Evolutionary conservation across 2,888 invertebrate species (phyloP).

Genomic region (Halictus quadricinctus): DNA sequence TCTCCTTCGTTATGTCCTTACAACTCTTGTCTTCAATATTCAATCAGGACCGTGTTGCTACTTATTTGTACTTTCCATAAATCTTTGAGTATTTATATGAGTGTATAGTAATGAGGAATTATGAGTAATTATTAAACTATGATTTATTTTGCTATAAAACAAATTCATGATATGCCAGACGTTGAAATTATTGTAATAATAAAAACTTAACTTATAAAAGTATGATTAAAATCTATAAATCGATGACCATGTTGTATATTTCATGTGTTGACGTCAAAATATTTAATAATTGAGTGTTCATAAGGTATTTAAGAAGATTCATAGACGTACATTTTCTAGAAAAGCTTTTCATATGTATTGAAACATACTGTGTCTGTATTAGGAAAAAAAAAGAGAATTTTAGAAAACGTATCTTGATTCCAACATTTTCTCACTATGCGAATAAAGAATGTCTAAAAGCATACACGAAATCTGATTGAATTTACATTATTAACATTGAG

Average conservation of each 20-base stretch:
- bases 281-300: constrained; percentile 20
- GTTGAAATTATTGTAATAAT: constrained; percentile 30
- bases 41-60: constrained; percentile 76
- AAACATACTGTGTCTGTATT: background rate
- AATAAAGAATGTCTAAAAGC: constrained; percentile 55
- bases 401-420: constrained; percentile 27
- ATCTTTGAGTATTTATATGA: constrained; percentile 59
- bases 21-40: constrained; percentile 73
- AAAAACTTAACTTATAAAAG: constrained; percentile 47
- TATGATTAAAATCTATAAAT: constrained; percentile 42
- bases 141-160: constrained; percentile 8
- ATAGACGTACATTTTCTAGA: background rate
- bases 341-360: constrained; percentile 3
- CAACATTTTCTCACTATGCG: constrained; percentile 45
- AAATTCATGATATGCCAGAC: constrained; percentile 32
- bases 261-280: constrained; percentile 10
- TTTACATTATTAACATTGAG: constrained; percentile 65
- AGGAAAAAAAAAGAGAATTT: constrained; percentile 4
- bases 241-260: constrained; percentile 32
- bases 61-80: constrained; percentile 73
- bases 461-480: constrained; percentile 75
- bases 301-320: constrained; percentile 23
- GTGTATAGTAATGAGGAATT: constrained; percentile 53
- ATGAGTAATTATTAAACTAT: constrained; percentile 34
- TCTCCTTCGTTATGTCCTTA: constrained; percentile 76